Evolutionary conservation across 2,888 invertebrate genomes (phyloP), one percentile per base, ranked within the genome.

Genomic region (Pyrrhia umbra): DNA sequence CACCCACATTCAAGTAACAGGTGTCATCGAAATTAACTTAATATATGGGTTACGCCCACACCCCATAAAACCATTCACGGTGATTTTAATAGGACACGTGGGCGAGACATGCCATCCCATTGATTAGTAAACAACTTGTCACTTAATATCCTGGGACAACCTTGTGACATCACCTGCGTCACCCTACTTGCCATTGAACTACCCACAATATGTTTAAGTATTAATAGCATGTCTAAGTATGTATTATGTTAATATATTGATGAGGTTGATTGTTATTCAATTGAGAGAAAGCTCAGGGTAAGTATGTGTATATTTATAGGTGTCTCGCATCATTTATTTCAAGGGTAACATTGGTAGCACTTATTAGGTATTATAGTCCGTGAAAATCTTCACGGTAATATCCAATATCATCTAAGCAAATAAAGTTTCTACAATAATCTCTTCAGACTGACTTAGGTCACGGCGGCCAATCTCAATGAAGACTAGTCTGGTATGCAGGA

Each of bases 91-190:
- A 46, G 43, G n/a, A 30, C 43, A 64, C 6, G 75, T 65, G 58
- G 58, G 62, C 30, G 47, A 16, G 6, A 8, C 15, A 20, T 37
- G n/a, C 46, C 27, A 34, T 40, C 39, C 16, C 59, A 58, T 57
- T 66, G 65, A 63, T 78, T 39, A 43, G 63, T 57, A 67, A 78
- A 76, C 64, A 70, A 66, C 63, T 25, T 80, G 75, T 77, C 75
- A 74, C 37, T 47, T 63, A 34, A 8, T 1, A 54, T 18, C 13
- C 46, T 39, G 34, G 40, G 8, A 20, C 59, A n/a, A 15, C 27
- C 18, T 0, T 8, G 1, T 66, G 77, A 66, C 74, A 75, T 74
- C 68, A 70, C n/a, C n/a, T n/a, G n/a, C 5, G 4, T 20, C n/a
- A 15, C 30, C 10, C n/a, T 18, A 43, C 40, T 45, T 58, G 51